Evolutionary conservation across 2,113 vertebrate genomes (phyloP).

Genomic region (Apaloderma vittatum): DNA sequence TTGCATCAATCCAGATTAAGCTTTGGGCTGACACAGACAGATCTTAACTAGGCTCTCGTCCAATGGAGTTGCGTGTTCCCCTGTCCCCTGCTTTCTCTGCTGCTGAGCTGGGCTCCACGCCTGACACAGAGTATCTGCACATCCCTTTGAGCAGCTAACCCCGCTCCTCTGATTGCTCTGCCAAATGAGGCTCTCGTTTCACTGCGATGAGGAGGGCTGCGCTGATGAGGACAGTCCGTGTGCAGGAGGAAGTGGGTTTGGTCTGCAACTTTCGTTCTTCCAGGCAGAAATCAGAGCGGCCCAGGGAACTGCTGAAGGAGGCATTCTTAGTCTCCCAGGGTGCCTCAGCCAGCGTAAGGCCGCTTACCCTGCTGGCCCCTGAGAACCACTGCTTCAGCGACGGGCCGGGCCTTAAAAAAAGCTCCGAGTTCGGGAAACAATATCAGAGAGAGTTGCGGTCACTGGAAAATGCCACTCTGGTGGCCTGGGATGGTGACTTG

Average conservation of each 20-base stretch:
- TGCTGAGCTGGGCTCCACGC: slow-evolving; percentile 39
- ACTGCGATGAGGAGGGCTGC: not conserved
- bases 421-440: not conserved
- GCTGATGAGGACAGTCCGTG: slow-evolving; percentile 9
- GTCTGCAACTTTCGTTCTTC: slow-evolving; percentile 38
- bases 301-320: slow-evolving; percentile 52
- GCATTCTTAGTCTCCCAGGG: not conserved
- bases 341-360: not conserved
- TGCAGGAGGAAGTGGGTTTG: slow-evolving; percentile 28
- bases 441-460: not conserved
- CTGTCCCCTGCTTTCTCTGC: slow-evolving; percentile 5
- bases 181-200: slow-evolving; percentile 60
- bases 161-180: slow-evolving; percentile 43
- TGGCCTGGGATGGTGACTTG: not conserved
- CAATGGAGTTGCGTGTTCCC: slow-evolving; percentile 39
- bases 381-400: not conserved
- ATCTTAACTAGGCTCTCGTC: slow-evolving; percentile 63
- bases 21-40: slow-evolving; percentile 64
- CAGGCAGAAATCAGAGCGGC: slow-evolving; percentile 42
- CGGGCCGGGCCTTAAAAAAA: not conserved
- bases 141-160: slow-evolving; percentile 40
- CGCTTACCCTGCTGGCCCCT: not conserved
- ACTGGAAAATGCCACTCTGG: not conserved
- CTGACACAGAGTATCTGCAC: slow-evolving; percentile 45
- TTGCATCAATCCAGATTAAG: slow-evolving; percentile 76